phyloP scores from a whole-genome alignment of 2,888 invertebrate species.

The Drosophila picticornis region DNA sequence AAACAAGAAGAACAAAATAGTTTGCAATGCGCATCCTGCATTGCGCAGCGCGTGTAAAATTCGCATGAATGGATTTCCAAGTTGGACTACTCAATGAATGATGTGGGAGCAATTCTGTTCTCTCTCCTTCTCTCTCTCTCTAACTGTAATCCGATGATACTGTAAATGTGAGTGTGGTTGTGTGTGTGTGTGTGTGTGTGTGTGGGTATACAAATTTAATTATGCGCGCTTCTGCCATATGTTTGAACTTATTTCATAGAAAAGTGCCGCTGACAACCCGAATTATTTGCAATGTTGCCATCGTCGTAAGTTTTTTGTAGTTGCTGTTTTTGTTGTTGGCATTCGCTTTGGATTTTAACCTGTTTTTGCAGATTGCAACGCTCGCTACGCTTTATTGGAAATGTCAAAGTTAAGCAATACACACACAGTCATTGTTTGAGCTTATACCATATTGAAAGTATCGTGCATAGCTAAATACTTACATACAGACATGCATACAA shows the following conservation, averaged over 20 bases:
- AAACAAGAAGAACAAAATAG: constrained; percentile 14
- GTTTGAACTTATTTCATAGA: constrained; percentile 65
- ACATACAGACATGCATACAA: constrained; percentile 16
- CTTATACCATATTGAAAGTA: constrained; percentile 76
- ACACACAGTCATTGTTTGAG: constrained; percentile 39
- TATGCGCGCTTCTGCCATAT: constrained; percentile 79
- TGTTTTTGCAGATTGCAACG: constrained; percentile 74
- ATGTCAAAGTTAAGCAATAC: constrained; percentile 79
- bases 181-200: constrained; percentile 18
- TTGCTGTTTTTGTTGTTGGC: constrained; percentile 36
- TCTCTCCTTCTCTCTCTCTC: constrained; percentile 19
- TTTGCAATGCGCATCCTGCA: constrained; percentile 73
- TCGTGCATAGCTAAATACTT: constrained; percentile 45
- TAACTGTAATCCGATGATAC: constrained; percentile 55
- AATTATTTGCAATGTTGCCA: constrained; percentile 72
- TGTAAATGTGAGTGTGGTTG: constrained; percentile 18
- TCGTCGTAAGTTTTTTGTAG: constrained; percentile 32
- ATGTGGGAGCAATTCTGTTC: constrained; percentile 16
- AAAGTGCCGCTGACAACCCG: constrained; percentile 51
- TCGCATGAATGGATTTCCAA: constrained; percentile 70
- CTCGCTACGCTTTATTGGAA: constrained; percentile 63
- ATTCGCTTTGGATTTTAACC: constrained; percentile 73
- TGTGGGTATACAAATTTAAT: constrained; percentile 60
- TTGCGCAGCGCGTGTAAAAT: constrained; percentile 78
- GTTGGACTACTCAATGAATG: constrained; percentile 64